A percentile compares a stretch with the other conserved stretches of the same genome.
Evolutionary conservation across 64 coral and sea anemone genomes (phyloP).

Genomic region (Stichodactyla helianthus): DNA sequence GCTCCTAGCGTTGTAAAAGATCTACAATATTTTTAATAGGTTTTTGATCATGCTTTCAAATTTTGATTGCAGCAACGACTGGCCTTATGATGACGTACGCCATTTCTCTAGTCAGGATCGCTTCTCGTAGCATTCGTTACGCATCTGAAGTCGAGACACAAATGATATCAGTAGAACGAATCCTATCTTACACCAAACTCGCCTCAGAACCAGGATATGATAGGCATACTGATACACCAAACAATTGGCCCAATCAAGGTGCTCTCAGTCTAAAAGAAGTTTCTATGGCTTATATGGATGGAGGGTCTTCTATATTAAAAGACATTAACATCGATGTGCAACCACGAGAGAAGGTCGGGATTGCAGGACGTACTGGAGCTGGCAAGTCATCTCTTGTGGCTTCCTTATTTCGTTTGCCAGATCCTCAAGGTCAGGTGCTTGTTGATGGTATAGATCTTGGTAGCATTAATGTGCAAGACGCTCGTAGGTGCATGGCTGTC

Average conservation of each 20-base stretch:
- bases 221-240: not conserved
- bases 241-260: not conserved
- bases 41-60: not conserved
- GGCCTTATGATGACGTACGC: slow-evolving; percentile 11
- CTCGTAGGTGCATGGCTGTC: slow-evolving; percentile 35
- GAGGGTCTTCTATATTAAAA: not conserved
- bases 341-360: too few relatives aligned
- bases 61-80: slow-evolving; percentile 20
- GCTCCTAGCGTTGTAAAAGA: not conserved
- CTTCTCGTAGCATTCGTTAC: not conserved
- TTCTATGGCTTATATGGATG: slow-evolving; percentile 28
- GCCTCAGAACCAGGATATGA: not conserved
- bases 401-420: slow-evolving; percentile 41
- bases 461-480: slow-evolving; percentile 14
- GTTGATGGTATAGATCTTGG: slow-evolving; percentile 26
- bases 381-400: slow-evolving; percentile 46
- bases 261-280: slow-evolving; percentile 1
- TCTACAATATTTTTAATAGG: too few relatives aligned
- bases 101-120: not conserved
- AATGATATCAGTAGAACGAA: slow-evolving; percentile 47
- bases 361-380: too few relatives aligned
- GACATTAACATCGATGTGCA: slow-evolving; percentile 17
- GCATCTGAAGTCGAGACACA: slow-evolving; percentile 19
- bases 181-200: too few relatives aligned
- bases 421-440: too few relatives aligned